Percentiles rank a stretch among this genome's conserved stretches.
phyloP scores from a whole-genome alignment of 2,113 vertebrate species.

The Microcebus tavaratra region DNA sequence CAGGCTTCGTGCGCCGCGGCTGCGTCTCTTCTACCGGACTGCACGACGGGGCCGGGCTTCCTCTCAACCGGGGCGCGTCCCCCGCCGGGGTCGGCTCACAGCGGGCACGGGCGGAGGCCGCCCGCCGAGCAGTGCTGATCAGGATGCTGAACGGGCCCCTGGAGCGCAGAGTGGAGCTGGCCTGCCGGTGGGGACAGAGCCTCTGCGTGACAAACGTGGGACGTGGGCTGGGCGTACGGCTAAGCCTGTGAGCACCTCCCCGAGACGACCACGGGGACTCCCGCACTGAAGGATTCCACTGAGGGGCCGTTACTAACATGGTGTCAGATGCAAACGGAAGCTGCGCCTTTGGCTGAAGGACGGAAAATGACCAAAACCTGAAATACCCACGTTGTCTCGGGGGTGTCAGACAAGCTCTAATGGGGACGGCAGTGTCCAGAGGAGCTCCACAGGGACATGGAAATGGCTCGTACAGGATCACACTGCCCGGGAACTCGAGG shows the following conservation, averaged over 20 bases:
- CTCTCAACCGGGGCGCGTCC: too few relatives aligned
- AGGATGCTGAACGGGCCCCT: background rate
- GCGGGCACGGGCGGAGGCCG: background rate
- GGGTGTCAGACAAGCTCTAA: background rate
- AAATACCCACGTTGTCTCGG: background rate
- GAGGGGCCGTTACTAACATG: background rate
- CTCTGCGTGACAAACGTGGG: background rate
- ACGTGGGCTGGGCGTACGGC: too few relatives aligned
- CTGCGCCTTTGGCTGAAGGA: background rate
- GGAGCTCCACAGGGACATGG: background rate
- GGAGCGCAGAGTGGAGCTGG: background rate
- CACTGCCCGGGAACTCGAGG: background rate
- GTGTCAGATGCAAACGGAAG: background rate
- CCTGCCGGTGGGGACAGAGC: background rate
- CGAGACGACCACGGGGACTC: rapidly evolving
- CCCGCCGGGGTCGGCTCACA: too few relatives aligned
- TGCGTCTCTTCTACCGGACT: background rate
- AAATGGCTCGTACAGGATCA: too few relatives aligned
- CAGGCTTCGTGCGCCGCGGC: background rate
- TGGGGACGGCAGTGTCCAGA: background rate
- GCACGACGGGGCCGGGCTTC: background rate
- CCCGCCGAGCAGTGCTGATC: background rate
- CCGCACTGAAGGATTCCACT: background rate
- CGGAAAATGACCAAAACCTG: background rate
- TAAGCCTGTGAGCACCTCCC: background rate